A percentile compares a stretch with the other conserved stretches of the same genome.
Conservation (phyloP, 2,797 vertebrate species). For the Prunella strophiata region DNA sequence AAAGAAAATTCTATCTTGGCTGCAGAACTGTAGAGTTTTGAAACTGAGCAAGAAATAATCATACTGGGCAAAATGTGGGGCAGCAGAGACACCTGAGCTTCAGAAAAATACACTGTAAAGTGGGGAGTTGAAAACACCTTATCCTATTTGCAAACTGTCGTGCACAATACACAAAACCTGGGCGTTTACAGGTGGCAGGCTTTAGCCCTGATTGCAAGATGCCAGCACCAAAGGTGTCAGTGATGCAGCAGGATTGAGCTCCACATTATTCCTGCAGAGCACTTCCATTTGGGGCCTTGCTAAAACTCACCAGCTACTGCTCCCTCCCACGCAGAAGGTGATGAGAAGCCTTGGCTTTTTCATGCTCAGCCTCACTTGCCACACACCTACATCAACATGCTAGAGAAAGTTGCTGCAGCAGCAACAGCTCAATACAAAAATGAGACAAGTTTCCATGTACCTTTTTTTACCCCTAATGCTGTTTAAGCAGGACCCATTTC, state of each 20-base stretch:
- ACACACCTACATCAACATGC: not conserved
- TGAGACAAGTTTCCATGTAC: not conserved
- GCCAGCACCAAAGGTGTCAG: not conserved
- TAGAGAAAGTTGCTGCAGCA: not conserved
- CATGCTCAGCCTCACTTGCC: not conserved
- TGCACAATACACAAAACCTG: not conserved
- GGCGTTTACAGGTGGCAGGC: not conserved
- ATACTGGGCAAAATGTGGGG: not conserved
- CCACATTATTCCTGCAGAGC: not conserved
- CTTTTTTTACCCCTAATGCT: not conserved
- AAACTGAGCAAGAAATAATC: not conserved
- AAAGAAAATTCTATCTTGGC: not conserved
- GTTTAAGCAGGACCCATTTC: not conserved
- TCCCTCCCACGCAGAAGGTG: not conserved
- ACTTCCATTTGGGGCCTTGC: not conserved
- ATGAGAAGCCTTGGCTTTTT: not conserved
- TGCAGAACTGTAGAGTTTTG: not conserved
- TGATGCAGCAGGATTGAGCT: not conserved
- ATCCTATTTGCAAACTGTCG: not conserved
- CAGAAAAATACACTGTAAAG: not conserved
- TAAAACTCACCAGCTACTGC: not conserved
- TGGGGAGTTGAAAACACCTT: not conserved
- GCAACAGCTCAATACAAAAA: not conserved
- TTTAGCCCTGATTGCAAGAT: not conserved
- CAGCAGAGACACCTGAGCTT: not conserved